phyloP scores from a whole-genome alignment of 92 coral and sea anemone genomes.

The Umimayanthus chanpuru region DNA sequence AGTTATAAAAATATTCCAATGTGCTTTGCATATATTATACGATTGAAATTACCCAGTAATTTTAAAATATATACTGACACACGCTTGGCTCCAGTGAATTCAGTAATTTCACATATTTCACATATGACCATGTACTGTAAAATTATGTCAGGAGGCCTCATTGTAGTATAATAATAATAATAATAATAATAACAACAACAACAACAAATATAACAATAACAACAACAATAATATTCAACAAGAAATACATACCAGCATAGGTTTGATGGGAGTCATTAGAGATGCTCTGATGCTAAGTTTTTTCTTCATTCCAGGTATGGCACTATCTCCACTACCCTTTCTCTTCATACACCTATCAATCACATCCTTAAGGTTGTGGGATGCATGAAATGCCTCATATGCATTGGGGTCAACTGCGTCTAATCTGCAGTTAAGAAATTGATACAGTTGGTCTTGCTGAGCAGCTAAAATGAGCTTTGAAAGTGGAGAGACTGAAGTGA shows the following conservation, averaged over 20 bases:
- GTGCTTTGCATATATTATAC: too few relatives aligned
- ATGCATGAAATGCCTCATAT: conserved; percentile 94
- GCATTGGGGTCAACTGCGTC: conserved; percentile 98
- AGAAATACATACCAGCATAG: conserved; percentile 79
- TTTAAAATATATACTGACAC: too few relatives aligned
- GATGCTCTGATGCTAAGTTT: conserved; percentile 89
- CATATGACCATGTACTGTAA: too few relatives aligned
- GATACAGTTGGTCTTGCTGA: not conserved
- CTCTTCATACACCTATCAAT: conserved; percentile 82
- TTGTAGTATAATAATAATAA: too few relatives aligned
- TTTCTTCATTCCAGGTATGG: conserved; percentile 79
- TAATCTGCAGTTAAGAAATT: conserved; percentile 51
- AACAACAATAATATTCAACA: too few relatives aligned
- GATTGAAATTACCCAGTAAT: too few relatives aligned
- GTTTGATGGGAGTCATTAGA: conserved; percentile 97
- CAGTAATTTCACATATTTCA: too few relatives aligned
- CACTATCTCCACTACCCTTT: conserved; percentile 29
- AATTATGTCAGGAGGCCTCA: too few relatives aligned
- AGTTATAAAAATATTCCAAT: too few relatives aligned
- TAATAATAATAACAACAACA: not conserved
- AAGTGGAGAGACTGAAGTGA: not conserved
- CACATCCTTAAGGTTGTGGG: conserved; percentile 86
- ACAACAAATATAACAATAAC: not conserved
- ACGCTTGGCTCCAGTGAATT: too few relatives aligned
- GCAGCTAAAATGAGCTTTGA: not conserved